Evolutionary conservation across 2,888 invertebrate genomes (phyloP).

Genomic region (Pediacus dermestoides): DNA sequence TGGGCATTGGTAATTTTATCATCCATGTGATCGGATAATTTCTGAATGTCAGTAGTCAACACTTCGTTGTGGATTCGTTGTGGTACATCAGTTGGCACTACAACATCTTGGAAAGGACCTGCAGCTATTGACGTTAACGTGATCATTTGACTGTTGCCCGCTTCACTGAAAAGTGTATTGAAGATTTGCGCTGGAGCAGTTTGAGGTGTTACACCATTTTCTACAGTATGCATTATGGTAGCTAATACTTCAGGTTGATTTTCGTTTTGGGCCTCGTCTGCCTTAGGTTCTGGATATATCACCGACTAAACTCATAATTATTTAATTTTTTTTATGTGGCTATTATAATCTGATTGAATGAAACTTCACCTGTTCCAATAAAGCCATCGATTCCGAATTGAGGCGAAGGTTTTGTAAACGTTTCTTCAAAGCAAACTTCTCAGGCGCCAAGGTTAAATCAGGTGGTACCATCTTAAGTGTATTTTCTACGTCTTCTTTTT

Average conservation of each 20-base stretch:
- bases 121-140: conserved; percentile 32
- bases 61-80: conserved; percentile 33
- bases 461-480: conserved; percentile 40
- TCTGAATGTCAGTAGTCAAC: conserved; percentile 32
- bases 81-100: conserved; percentile 37
- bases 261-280: conserved; percentile 40
- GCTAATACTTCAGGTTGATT: conserved; percentile 44
- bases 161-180: conserved; percentile 39
- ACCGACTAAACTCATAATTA: conserved; percentile 30
- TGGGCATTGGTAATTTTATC: conserved; percentile 24
- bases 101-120: conserved; percentile 43
- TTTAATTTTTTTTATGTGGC: no score
- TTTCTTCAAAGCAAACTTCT: conserved; percentile 37
- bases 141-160: conserved; percentile 25
- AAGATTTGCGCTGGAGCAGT: conserved; percentile 40
- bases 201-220: conserved; percentile 40
- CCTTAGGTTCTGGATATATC: conserved; percentile 31
- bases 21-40: conserved; percentile 25
- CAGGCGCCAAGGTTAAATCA: conserved; percentile 35
- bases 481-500: conserved; percentile 42
- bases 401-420: conserved; percentile 36
- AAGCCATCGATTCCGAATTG: conserved; percentile 35
- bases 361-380: conserved; percentile 35
- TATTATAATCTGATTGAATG: no score
- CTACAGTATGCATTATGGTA: conserved; percentile 44